These are phyloP conservation scores for Zeuzera pyrina DNA, from an alignment of 2,888 invertebrate genomes.

Conservation along the genomic window DNA sequence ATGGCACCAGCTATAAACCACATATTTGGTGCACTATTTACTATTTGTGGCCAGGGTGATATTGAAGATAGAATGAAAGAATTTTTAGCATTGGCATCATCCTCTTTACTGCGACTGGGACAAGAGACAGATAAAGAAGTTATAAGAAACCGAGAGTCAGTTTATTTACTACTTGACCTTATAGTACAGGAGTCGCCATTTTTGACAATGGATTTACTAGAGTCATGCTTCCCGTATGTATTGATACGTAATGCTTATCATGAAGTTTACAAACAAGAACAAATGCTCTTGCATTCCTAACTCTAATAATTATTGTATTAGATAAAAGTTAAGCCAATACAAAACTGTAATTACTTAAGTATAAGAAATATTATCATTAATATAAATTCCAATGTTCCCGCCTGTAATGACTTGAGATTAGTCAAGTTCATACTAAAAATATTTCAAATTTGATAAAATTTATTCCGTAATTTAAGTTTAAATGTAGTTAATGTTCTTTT, in stretches of 20 bases:
- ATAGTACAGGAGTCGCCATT: slow-evolving; percentile 99
- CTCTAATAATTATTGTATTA: slow-evolving; percentile 23
- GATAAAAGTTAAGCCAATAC: slow-evolving; percentile 6
- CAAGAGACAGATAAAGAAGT: slow-evolving; percentile 97
- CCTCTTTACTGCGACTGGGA: slow-evolving; percentile 93
- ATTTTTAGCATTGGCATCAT: slow-evolving; percentile 92
- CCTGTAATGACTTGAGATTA: slow-evolving; percentile 11
- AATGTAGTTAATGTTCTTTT: not conserved
- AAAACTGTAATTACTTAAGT: not conserved
- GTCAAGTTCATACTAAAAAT: not conserved
- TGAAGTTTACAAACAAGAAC: slow-evolving; percentile 93
- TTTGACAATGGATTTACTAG: slow-evolving; percentile 97
- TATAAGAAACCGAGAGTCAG: slow-evolving; percentile 94
- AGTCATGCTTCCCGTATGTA: slow-evolving; percentile 99
- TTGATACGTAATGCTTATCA: slow-evolving; percentile 98
- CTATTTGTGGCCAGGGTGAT: slow-evolving; percentile 95
- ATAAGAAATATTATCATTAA: not conserved
- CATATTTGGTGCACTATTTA: slow-evolving; percentile 96
- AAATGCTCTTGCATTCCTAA: slow-evolving; percentile 70
- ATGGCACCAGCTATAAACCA: slow-evolving; percentile 97
- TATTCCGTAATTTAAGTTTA: not conserved
- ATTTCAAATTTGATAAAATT: not conserved
- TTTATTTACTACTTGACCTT: slow-evolving; percentile 96
- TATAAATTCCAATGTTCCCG: slow-evolving; percentile 6
- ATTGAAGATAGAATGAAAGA: slow-evolving; percentile 99